phyloP scores from a whole-genome alignment of 2,888 invertebrate genomes.

The Desoria tigrina region DNA sequence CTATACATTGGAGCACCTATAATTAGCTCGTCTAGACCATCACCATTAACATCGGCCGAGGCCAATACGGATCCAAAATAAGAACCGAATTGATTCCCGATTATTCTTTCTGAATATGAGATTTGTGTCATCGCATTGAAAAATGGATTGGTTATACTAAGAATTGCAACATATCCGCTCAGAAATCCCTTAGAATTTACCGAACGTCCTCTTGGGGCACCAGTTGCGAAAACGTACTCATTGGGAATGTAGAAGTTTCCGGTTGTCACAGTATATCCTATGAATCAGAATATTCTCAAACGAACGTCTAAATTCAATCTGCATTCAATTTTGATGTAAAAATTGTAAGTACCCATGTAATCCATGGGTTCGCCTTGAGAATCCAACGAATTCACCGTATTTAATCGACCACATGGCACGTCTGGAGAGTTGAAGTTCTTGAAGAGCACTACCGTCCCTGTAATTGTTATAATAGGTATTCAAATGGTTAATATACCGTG shows the following conservation, averaged over 20 bases:
- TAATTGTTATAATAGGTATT: too few relatives aligned
- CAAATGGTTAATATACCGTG: too few relatives aligned
- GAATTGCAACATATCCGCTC: neutral
- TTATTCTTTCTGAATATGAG: neutral
- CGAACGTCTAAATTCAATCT: neutral
- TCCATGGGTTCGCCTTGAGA: too few relatives aligned
- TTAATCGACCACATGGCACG: neutral
- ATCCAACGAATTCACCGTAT: neutral
- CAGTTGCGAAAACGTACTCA: slow-evolving; percentile 22
- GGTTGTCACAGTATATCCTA: slow-evolving; percentile 36
- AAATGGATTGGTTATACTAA: too few relatives aligned
- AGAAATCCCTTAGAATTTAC: neutral
- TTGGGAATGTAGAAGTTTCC: slow-evolving; percentile 1
- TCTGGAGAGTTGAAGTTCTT: neutral
- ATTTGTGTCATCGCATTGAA: neutral
- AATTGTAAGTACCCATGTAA: neutral
- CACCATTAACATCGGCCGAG: slow-evolving; percentile 34
- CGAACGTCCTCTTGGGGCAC: slow-evolving; percentile 31
- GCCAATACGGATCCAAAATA: slow-evolving; percentile 42
- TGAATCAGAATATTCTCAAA: neutral
- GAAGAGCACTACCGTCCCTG: neutral
- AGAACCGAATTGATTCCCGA: slow-evolving; percentile 31
- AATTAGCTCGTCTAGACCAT: slow-evolving; percentile 35
- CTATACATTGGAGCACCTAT: slow-evolving; percentile 37
- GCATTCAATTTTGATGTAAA: neutral